A percentile compares a stretch with the other conserved stretches of the same genome.
Evolutionary conservation across 2,888 invertebrate species (phyloP).

Genomic region (Peribatodes rhomboidaria): DNA sequence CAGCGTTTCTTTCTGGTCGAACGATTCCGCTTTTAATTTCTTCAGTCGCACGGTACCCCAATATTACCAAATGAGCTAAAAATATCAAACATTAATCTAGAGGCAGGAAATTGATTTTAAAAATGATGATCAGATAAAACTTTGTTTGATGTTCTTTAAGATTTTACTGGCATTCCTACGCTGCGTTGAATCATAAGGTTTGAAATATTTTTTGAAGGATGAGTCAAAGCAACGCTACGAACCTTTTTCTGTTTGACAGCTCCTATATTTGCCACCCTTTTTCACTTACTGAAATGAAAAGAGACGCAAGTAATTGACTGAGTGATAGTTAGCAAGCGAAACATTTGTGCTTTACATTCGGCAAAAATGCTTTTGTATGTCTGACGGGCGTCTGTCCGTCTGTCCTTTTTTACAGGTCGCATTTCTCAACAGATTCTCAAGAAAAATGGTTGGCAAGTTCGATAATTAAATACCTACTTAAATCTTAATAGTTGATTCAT

Average conservation of each 20-base stretch:
- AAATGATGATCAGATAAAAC: constrained; percentile 18
- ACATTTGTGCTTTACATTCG: too few relatives aligned
- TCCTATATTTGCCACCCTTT: background rate
- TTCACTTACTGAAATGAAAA: too few relatives aligned
- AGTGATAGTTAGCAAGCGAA: too few relatives aligned
- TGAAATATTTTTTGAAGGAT: background rate
- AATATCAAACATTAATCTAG: constrained; percentile 16
- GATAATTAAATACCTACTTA: too few relatives aligned
- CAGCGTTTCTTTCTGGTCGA: too few relatives aligned
- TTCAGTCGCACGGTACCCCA: background rate
- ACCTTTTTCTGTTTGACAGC: background rate
- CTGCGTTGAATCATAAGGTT: constrained; percentile 7
- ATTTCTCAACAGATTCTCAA: too few relatives aligned
- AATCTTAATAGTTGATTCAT: too few relatives aligned
- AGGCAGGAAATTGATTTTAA: constrained; percentile 28
- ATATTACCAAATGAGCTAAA: constrained; percentile 16
- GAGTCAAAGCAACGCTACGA: background rate
- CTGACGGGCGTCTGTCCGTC: too few relatives aligned
- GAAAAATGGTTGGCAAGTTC: too few relatives aligned
- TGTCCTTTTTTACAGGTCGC: too few relatives aligned
- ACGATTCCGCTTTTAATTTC: background rate
- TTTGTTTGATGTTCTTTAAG: constrained; percentile 27
- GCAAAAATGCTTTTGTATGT: too few relatives aligned
- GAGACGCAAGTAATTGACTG: too few relatives aligned
- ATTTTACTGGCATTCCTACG: constrained; percentile 19